Evolutionary conservation across 2,113 vertebrate genomes (phyloP), one percentile per base, ranked within the genome.

Genomic region (Leucopsar rothschildi): DNA sequence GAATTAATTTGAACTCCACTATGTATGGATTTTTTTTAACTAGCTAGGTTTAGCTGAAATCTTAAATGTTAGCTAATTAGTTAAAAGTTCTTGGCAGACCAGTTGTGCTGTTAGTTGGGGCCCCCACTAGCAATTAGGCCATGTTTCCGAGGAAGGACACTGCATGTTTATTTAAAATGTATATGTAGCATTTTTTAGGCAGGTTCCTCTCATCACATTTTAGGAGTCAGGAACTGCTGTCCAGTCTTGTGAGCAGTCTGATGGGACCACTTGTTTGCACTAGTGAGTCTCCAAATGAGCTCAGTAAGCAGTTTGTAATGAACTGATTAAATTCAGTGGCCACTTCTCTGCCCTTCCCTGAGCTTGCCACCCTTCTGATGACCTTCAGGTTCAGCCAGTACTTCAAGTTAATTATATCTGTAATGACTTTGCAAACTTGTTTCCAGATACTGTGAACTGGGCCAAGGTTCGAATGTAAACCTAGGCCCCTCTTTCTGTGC

Each of bases 321-420:
- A 61, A 19, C 50, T 17, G 19, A 44, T 63, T 44, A 42, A 45
- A 3, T 63, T 65, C 37, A 33, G 39, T 1, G 0, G 50, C 76
- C 52, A 11, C 22, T 75, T 75, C 37, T 66, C 40, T 66, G 71
- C 53, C 31, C n/a, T 81, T 73, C 63, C 50, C 53, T 88, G 22
- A 24, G 27, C 47, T 59, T 73, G 44, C 79, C 75, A 21, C 29
- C 1, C 1, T 77, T 31, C 40, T 81, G 65, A 47, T 94, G 79
- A 91, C 94, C 90, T 85, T 94, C 88, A 88, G 79, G 90, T 90
- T 92, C 91, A 85, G 56, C 2, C 0, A 86, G 56, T 82, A 70
- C 64, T 89, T 82, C 60, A 17, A 49, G 73, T 92, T 86, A 75
- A 86, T 96, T 94, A 86, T 47, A 70, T 86, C 39, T 63, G 17